A percentile compares a stretch with the other conserved stretches of the same genome.
Conservation (phyloP, 1,140 invertebrate species). For the Platyura marginata region DNA sequence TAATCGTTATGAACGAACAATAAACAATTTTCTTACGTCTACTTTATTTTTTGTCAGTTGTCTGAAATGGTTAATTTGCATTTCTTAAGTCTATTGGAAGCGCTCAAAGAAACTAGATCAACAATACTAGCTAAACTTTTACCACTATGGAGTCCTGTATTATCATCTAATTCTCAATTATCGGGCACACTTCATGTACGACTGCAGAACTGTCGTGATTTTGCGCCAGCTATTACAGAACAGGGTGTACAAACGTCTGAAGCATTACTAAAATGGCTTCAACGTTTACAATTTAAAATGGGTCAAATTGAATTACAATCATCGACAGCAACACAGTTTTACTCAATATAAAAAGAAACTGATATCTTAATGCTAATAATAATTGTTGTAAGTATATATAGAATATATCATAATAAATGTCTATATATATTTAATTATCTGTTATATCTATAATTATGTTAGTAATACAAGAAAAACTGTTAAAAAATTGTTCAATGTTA, state of each 20-base stretch:
- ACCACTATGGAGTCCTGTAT: conserved; percentile 76
- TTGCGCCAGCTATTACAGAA: conserved; percentile 32
- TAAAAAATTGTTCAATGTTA: no score
- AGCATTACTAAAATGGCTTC: conserved; percentile 65
- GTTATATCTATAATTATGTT: no score
- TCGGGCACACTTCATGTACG: conserved; percentile 78
- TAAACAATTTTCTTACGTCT: neutral
- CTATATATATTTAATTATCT: no score
- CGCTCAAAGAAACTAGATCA: conserved; percentile 86
- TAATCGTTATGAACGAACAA: conserved; percentile 8
- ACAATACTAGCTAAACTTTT: conserved; percentile 73
- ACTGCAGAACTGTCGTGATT: conserved; percentile 75
- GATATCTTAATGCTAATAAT: neutral
- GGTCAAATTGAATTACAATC: conserved; percentile 94
- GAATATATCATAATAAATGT: no score
- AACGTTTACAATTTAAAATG: conserved; percentile 92
- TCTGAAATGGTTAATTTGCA: conserved; percentile 96
- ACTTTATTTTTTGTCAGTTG: conserved; percentile 45
- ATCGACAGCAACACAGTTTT: conserved; percentile 40
- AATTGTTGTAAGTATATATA: no score
- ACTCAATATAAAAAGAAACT: conserved; percentile 17
- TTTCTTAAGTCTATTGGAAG: conserved; percentile 89
- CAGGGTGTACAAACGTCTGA: conserved; percentile 17
- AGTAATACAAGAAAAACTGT: no score
- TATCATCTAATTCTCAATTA: conserved; percentile 71